Evolutionary conservation across 2,888 invertebrate species (phyloP).

Genomic region (Drosophila rubida): DNA sequence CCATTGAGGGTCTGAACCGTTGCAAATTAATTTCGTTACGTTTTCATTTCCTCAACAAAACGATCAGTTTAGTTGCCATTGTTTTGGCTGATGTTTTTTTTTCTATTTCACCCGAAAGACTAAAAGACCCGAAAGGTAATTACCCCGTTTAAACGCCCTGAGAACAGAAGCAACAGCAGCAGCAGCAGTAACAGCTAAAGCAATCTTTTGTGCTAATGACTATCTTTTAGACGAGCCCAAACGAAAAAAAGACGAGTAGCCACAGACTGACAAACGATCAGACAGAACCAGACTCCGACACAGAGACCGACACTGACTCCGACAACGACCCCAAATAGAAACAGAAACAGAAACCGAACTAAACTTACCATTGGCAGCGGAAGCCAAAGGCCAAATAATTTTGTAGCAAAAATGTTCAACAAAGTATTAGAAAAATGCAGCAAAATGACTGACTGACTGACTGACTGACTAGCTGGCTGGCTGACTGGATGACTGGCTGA

Average conservation of each 20-base stretch:
- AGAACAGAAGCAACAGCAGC: slow-evolving; percentile 54
- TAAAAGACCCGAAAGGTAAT: slow-evolving; percentile 59
- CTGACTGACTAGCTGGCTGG: slow-evolving; percentile 25
- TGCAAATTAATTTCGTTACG: slow-evolving; percentile 77
- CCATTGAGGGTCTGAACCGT: slow-evolving; percentile 61
- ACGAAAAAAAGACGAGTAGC: slow-evolving; percentile 68
- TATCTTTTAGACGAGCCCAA: slow-evolving; percentile 62
- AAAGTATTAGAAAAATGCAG: slow-evolving; percentile 68
- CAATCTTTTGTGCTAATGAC: slow-evolving; percentile 75
- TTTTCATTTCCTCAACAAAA: slow-evolving; percentile 75
- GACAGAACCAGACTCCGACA: slow-evolving; percentile 39
- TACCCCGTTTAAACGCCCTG: slow-evolving; percentile 65
- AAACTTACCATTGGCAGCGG: slow-evolving; percentile 10
- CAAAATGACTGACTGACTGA: slow-evolving; percentile 24
- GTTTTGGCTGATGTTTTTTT: slow-evolving; percentile 23
- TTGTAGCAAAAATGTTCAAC: slow-evolving; percentile 42
- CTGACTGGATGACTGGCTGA: slow-evolving; percentile 23
- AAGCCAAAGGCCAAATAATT: slow-evolving; percentile 67
- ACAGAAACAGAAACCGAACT: background rate
- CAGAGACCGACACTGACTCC: slow-evolving; percentile 1
- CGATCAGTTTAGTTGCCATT: slow-evolving; percentile 51
- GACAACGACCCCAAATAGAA: background rate
- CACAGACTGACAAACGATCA: slow-evolving; percentile 56
- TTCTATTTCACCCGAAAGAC: slow-evolving; percentile 9
- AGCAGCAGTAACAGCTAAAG: slow-evolving; percentile 38